Evolutionary conservation across 1,140 invertebrate species (phyloP), one percentile per base, ranked within the genome.

Genomic region (Drosophila fuyamai): DNA sequence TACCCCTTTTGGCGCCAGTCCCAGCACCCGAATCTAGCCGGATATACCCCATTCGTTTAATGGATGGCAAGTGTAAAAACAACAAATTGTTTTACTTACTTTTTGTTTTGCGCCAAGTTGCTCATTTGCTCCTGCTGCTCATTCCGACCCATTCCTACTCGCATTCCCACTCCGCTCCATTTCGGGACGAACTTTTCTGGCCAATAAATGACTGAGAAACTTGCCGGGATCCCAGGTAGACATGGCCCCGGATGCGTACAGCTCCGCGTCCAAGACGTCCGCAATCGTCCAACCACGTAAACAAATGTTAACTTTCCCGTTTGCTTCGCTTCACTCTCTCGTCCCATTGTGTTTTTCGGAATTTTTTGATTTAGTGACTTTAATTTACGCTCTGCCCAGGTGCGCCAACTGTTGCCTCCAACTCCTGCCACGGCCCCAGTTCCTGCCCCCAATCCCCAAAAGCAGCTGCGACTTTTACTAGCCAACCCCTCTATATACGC

Each of bases 291-390:
- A 60, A 82, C 83, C 84, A 86, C 83, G 83, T 86, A 86, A 89
- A 89, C 84, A 89, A 89, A 89, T 89, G 84, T 89, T 89, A 89
- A 89, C 84, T 89, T 89, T 89, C 71, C 81, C 76, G 71, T 75
- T 85, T 62, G 82, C 82, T 65, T 73, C 73, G 77, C 76, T 82
- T 79, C 78, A 63, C 70, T 74, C 62, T 53, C 53, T 62, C 2
- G 36, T 18, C 6, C 41, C 23, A 9, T 71, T 70, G n/a, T 80
- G 57, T 62, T 80, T 78, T 60, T 68, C 55, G 70, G 74, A 81
- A 76, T 89, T 90, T 89, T 89, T 90, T 88, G 88, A 91, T 88
- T 91, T 91, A 91, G 88, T 90, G 83, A 90, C 88, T 91, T 91
- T 91, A 91, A 91, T 91, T 91, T 91, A 81, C 80, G 88, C 88